These are phyloP conservation scores for Epistrophe grossulariae DNA, from an alignment of 2,888 invertebrate genomes.

Conservation along the genomic window DNA sequence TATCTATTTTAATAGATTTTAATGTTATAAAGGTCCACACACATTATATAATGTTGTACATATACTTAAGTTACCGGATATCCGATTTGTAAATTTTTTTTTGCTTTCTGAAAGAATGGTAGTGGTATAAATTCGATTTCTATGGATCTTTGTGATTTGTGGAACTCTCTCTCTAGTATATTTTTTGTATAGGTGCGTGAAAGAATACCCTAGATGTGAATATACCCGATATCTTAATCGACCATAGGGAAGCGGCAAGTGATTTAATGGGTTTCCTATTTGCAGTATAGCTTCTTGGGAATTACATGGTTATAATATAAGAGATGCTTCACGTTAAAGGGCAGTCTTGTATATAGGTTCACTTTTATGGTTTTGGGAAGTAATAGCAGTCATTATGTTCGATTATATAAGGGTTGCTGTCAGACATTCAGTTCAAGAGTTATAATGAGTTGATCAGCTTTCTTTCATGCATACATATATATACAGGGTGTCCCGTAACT, in stretches of 20 bases:
- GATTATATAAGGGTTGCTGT: conserved; percentile 39
- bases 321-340: conserved; percentile 16
- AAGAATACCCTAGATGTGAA: neutral
- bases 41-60: neutral
- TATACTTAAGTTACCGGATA: conserved; percentile 14
- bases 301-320: neutral
- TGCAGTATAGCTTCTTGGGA: conserved; percentile 24
- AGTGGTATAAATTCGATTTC: neutral
- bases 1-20: conserved; percentile 40
- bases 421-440: neutral
- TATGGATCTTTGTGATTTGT: conserved; percentile 43
- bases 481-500: too few relatives aligned
- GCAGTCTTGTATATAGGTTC: conserved; percentile 21
- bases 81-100: neutral
- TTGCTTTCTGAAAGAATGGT: neutral
- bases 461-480: neutral
- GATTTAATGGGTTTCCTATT: conserved; percentile 60
- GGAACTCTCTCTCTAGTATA: conserved; percentile 1
- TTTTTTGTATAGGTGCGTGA: conserved; percentile 1
- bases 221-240: conserved; percentile 24
- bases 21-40: conserved; percentile 1
- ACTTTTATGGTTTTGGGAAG: conserved; percentile 43
- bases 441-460: neutral
- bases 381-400: conserved; percentile 54
- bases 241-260: conserved; percentile 5